Conservation (phyloP, 2,797 vertebrate species). For the Taenioides sp. region DNA sequence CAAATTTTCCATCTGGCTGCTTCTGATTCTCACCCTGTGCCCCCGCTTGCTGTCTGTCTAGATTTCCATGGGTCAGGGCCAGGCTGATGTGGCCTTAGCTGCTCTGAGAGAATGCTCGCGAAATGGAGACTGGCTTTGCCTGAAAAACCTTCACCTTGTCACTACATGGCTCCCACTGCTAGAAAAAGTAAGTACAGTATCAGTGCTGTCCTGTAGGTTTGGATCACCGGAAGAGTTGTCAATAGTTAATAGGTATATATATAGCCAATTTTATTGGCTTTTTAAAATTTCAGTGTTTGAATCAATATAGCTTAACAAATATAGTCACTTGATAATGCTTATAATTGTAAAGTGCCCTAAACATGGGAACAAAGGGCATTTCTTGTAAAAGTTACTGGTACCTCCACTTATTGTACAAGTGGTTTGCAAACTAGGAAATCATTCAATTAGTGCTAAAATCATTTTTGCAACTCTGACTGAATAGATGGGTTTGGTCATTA, state of each 20-base stretch:
- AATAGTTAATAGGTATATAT: too few species aligned
- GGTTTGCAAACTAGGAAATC: not conserved
- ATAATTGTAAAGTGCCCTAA: too few species aligned
- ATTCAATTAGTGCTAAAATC: not conserved
- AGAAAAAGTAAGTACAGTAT: conserved; percentile 85
- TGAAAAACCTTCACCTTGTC: conserved; percentile 97
- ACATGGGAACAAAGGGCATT: too few species aligned
- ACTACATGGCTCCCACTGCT: conserved; percentile 91
- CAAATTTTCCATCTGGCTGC: conserved; percentile 34
- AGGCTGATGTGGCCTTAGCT: conserved; percentile 92
- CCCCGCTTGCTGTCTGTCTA: conserved; percentile 58
- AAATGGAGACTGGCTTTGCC: conserved; percentile 93
- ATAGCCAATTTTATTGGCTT: too few species aligned
- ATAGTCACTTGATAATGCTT: too few species aligned
- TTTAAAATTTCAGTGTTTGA: not conserved
- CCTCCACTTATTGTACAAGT: too few species aligned
- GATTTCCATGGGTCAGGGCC: conserved; percentile 98
- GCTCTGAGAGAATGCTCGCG: conserved; percentile 86
- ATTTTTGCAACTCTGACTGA: not conserved
- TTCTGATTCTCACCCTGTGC: conserved; percentile 21
- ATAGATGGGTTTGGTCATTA: too few species aligned
- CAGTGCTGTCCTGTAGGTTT: not conserved
- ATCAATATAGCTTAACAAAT: too few species aligned
- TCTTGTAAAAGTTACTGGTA: too few species aligned
- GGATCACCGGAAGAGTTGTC: too few species aligned